Percentiles rank a stretch among this genome's conserved stretches.
These are phyloP conservation scores for Damaliscus lunatus DNA, from an alignment of 2,113 vertebrate species.

Conservation along the genomic window DNA sequence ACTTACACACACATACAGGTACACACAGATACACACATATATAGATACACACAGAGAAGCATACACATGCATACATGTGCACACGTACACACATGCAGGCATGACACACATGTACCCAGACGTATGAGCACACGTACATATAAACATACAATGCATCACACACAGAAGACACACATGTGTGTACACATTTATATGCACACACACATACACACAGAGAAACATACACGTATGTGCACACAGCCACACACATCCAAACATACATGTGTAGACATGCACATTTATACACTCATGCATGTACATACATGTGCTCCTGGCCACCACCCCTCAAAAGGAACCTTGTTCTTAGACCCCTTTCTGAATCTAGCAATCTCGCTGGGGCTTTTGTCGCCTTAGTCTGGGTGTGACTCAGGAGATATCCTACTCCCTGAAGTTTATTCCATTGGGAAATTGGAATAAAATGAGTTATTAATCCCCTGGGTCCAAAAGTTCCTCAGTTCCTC, in stretches of 20 bases:
- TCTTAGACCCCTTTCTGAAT: background rate
- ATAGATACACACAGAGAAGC: background rate
- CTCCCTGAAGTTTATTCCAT: background rate
- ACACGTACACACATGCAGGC: accelerated
- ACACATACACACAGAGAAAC: background rate
- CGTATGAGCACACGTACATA: accelerated
- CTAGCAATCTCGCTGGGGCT: background rate
- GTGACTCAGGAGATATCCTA: background rate
- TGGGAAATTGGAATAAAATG: background rate
- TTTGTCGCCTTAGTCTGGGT: background rate
- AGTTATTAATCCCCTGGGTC: background rate
- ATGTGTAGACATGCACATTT: accelerated
- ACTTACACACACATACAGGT: accelerated
- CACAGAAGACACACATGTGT: accelerated
- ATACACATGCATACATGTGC: accelerated
- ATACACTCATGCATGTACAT: background rate
- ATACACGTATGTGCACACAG: background rate
- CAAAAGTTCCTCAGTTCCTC: background rate
- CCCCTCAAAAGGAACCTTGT: background rate
- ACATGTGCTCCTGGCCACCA: no score
- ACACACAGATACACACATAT: background rate
- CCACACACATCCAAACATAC: no score
- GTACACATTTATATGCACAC: background rate
- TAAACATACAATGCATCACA: no score
- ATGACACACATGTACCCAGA: background rate